Percentiles rank a stretch among this genome's conserved stretches.
These are phyloP conservation scores for Poeciliopsis retropinna DNA, from an alignment of 2,113 vertebrate genomes.

Conservation along the genomic window DNA sequence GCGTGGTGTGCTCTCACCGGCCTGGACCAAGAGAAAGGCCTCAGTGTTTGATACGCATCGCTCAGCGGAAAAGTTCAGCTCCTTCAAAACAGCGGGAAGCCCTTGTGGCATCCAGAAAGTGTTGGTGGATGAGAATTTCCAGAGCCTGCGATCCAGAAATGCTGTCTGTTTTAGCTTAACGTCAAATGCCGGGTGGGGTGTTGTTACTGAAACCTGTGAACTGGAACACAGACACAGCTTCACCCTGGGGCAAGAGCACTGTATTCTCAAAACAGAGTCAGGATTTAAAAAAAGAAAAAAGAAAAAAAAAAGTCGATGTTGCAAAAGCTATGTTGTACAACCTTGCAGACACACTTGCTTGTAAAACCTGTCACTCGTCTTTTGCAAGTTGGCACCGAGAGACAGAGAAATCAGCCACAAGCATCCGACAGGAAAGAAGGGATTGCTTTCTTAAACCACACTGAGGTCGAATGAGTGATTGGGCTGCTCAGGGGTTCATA, in stretches of 20 bases:
- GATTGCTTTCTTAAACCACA: background rate
- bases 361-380: background rate
- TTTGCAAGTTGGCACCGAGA: background rate
- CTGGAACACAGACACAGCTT: background rate
- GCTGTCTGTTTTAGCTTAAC: slow-evolving; percentile 14
- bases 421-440: slow-evolving; percentile 3
- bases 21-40: slow-evolving; percentile 13
- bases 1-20: background rate
- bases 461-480: background rate
- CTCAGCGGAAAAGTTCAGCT: fast-evolving
- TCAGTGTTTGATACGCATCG: background rate
- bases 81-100: background rate
- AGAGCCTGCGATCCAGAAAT: background rate
- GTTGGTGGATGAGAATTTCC: background rate
- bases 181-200: background rate
- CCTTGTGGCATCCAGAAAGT: background rate
- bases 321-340: background rate
- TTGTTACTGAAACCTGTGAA: background rate
- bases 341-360: background rate
- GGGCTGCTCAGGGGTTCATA: background rate
- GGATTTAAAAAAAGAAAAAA: background rate
- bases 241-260: background rate
- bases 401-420: background rate
- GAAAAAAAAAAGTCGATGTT: background rate
- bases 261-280: background rate